Percentiles rank a stretch among this genome's conserved stretches.
Conservation (phyloP, 2,797 vertebrate species). For the Spea hammondii region DNA sequence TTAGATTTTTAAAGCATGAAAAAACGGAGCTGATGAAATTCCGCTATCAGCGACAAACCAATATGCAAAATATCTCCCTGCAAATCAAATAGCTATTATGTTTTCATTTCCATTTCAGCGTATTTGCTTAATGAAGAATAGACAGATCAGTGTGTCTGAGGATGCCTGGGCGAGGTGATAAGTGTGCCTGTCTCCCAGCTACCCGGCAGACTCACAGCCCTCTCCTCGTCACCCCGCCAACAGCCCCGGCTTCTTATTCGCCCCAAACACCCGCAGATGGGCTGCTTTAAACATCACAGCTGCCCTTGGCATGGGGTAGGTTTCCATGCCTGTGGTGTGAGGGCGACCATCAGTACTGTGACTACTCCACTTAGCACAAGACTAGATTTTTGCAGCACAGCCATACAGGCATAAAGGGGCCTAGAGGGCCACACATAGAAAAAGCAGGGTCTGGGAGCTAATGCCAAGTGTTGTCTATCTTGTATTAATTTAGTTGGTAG, state of each 20-base stretch:
- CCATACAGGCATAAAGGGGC: no score
- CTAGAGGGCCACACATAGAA: no score
- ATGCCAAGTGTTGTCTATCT: no score
- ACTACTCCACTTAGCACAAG: no score
- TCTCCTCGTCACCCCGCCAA: background rate
- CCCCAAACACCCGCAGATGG: slow-evolving; percentile 9
- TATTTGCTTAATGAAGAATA: slow-evolving; percentile 99
- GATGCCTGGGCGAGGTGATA: slow-evolving; percentile 94
- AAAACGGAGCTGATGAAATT: slow-evolving; percentile 99
- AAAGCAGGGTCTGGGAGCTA: no score
- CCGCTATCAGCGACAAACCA: slow-evolving; percentile 97
- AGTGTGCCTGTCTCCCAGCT: slow-evolving; percentile 89
- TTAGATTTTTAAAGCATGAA: slow-evolving; percentile 91
- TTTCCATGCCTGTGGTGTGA: background rate
- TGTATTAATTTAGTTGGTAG: no score
- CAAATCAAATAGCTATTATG: slow-evolving; percentile 99
- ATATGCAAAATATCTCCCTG: slow-evolving; percentile 99
- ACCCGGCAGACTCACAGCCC: slow-evolving; percentile 77
- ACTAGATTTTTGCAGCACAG: no score
- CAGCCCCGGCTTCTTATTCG: slow-evolving; percentile 20
- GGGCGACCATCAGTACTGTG: background rate
- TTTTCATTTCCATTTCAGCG: slow-evolving; percentile 99
- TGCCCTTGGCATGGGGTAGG: background rate
- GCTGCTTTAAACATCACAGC: slow-evolving; percentile 1
- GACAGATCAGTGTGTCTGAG: slow-evolving; percentile 90